phyloP scores from a whole-genome alignment of 35 echinoderm and acorn worm genomes.

The Diadema setosum region DNA sequence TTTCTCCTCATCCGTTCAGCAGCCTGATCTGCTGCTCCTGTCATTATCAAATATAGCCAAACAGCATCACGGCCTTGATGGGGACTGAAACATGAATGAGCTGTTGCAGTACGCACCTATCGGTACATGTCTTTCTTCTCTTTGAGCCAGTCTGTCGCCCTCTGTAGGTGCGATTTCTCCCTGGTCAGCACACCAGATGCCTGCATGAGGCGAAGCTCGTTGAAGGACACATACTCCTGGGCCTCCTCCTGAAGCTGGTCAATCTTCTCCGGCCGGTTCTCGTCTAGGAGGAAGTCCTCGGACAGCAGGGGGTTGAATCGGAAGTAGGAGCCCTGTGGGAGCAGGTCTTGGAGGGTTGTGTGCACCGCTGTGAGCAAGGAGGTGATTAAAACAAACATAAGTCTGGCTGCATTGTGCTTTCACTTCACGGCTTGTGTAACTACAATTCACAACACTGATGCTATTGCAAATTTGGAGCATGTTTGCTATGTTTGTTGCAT shows the following conservation, averaged over 20 bases:
- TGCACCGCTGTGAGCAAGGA: constrained; percentile 71
- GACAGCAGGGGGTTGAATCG: constrained; percentile 86
- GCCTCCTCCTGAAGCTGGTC: constrained; percentile 79
- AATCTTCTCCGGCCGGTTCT: constrained; percentile 82
- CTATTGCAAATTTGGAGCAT: no score
- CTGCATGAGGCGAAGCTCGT: constrained; percentile 69
- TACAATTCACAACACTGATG: no score
- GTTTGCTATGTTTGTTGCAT: no score
- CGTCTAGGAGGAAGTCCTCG: constrained; percentile 90
- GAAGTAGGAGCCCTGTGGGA: constrained; percentile 79
- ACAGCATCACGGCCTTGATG: no score
- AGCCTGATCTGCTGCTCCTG: no score
- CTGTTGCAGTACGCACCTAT: constrained; percentile 58
- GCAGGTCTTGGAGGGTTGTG: constrained; percentile 79
- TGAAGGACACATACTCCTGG: constrained; percentile 57
- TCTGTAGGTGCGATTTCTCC: constrained; percentile 61
- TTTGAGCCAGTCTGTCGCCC: constrained; percentile 62
- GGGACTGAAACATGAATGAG: no score
- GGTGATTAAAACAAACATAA: no score
- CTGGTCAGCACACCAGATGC: constrained; percentile 43
- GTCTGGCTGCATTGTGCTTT: no score
- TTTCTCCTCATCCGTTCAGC: no score
- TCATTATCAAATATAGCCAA: no score
- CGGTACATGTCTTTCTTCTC: constrained; percentile 39
- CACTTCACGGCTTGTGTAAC: no score